A percentile compares a stretch with the other conserved stretches of the same genome.
These are phyloP conservation scores for Palythoa grandis DNA, from an alignment of 92 coral and sea anemone species.

Conservation along the genomic window DNA sequence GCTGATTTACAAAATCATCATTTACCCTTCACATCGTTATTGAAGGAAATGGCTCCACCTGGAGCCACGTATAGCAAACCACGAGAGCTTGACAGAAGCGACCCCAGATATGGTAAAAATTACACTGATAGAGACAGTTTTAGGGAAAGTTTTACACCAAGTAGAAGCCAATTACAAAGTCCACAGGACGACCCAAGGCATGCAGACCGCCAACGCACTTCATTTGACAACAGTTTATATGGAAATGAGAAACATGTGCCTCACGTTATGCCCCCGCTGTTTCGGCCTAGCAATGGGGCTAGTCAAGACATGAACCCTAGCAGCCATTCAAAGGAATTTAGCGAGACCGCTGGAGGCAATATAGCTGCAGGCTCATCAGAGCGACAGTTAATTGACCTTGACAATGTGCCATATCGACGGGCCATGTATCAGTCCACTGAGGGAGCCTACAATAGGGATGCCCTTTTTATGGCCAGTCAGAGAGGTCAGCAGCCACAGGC, in stretches of 20 bases:
- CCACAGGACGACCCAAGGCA: constrained; percentile 25
- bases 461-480: constrained; percentile 45
- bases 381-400: constrained; percentile 83
- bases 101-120: constrained; percentile 26
- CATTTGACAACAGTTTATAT: constrained; percentile 25
- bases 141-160: constrained; percentile 18
- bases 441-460: constrained; percentile 36
- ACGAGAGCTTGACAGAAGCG: constrained; percentile 49
- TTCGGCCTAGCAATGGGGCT: constrained; percentile 62
- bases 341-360: constrained; percentile 38
- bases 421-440: constrained; percentile 61
- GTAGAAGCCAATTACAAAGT: constrained; percentile 31
- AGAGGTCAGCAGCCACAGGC: constrained; percentile 65
- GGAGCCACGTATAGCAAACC: constrained; percentile 42
- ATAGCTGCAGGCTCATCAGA: constrained; percentile 34
- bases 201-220: neutral
- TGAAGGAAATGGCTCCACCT: constrained; percentile 81
- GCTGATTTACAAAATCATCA: constrained; percentile 58
- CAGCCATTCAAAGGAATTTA: constrained; percentile 68
- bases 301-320: constrained; percentile 59
- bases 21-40: constrained; percentile 75
- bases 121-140: constrained; percentile 41
- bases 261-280: constrained; percentile 72
- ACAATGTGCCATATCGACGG: constrained; percentile 73
- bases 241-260: constrained; percentile 61